phyloP scores from a whole-genome alignment of 2,888 invertebrate species.

The Sphaerophoria rueppellii region DNA sequence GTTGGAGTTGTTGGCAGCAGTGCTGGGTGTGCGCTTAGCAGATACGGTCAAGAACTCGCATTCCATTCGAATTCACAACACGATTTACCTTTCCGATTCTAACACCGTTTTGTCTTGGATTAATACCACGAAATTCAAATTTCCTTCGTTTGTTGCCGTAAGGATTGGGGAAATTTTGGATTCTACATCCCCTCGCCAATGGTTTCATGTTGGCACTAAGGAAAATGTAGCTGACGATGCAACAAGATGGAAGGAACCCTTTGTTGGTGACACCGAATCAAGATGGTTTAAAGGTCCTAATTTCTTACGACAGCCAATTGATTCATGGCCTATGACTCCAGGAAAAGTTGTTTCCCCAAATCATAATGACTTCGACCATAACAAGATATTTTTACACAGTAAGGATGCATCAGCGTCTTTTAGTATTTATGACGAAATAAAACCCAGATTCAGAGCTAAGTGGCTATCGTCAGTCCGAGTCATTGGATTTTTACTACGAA shows the following conservation, averaged over 20 bases:
- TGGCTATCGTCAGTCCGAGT: not conserved
- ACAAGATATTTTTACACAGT: too few species aligned
- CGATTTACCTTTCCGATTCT: not conserved
- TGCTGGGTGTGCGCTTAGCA: constrained; percentile 2
- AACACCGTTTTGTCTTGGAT: constrained; percentile 16
- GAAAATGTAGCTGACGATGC: constrained; percentile 39
- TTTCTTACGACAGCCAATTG: not conserved
- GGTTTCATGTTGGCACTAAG: constrained; percentile 27
- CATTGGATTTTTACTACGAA: not conserved
- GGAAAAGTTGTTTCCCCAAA: not conserved
- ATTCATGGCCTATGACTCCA: constrained; percentile 11
- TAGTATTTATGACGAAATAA: not conserved
- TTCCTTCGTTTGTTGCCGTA: constrained; percentile 30
- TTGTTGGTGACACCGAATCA: constrained; percentile 6
- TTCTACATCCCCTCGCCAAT: constrained; percentile 14
- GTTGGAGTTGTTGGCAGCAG: constrained; percentile 14
- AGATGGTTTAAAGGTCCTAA: constrained; percentile 34
- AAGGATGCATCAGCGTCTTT: not conserved
- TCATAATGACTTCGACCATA: too few species aligned
- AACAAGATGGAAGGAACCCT: constrained; percentile 25
- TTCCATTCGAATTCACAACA: not conserved
- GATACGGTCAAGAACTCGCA: not conserved
- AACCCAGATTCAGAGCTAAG: not conserved
- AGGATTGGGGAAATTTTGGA: constrained; percentile 34
- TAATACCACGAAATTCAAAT: not conserved